A percentile compares a stretch with the other conserved stretches of the same genome.
phyloP scores from a whole-genome alignment of 2,888 invertebrate genomes.

The Patella depressa region DNA sequence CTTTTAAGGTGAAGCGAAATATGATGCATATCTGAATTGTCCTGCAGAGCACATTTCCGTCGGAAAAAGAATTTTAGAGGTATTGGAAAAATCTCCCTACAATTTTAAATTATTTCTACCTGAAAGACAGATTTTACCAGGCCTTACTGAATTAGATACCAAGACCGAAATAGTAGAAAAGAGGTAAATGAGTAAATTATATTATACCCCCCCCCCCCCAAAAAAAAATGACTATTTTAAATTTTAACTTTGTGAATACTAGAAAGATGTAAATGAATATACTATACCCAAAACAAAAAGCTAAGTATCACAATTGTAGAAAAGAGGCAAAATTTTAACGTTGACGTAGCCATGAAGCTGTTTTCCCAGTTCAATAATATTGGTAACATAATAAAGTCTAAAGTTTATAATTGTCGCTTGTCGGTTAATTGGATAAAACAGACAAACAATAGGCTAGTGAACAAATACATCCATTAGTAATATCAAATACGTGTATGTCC shows the following conservation, averaged over 20 bases:
- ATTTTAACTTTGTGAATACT: neutral
- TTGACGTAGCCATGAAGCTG: too few relatives aligned
- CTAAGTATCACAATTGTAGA: too few relatives aligned
- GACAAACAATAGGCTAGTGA: too few relatives aligned
- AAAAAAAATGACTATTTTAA: neutral
- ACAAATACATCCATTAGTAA: too few relatives aligned
- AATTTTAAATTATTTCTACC: constrained; percentile 16
- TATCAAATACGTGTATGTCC: too few relatives aligned
- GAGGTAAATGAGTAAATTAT: constrained; percentile 1
- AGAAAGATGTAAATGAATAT: neutral
- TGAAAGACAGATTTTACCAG: constrained; percentile 12
- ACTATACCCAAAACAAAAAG: neutral
- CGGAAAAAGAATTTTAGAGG: constrained; percentile 6
- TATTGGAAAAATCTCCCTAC: constrained; percentile 14
- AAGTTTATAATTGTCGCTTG: too few relatives aligned
- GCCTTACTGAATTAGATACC: neutral
- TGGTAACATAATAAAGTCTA: too few relatives aligned
- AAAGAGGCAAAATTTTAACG: too few relatives aligned
- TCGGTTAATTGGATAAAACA: too few relatives aligned
- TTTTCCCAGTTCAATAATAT: too few relatives aligned
- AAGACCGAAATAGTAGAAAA: constrained; percentile 14
- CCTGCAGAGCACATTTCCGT: neutral
- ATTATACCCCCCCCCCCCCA: too few relatives aligned
- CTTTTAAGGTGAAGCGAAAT: neutral
- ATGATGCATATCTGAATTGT: constrained; percentile 18